Evolutionary conservation across 2,797 vertebrate genomes (phyloP).

Genomic region (Lerista edwardsae): DNA sequence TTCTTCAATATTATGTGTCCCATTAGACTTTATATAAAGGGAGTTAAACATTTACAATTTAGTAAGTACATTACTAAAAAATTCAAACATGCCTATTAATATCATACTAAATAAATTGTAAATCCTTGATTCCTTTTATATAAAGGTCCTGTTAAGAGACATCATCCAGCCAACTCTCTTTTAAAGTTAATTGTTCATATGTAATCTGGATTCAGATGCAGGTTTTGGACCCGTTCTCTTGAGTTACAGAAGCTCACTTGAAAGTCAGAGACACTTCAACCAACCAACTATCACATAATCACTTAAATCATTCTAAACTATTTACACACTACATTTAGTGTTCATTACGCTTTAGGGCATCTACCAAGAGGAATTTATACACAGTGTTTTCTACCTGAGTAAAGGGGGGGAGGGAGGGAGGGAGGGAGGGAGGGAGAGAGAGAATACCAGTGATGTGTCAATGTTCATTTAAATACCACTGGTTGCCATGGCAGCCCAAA

Average conservation of each 20-base stretch:
- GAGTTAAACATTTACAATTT: too few species aligned
- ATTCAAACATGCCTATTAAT: too few species aligned
- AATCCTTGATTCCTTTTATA: too few species aligned
- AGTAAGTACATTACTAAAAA: too few species aligned
- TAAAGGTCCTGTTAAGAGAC: too few species aligned
- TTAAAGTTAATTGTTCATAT: not conserved
- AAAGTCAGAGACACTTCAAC: not conserved
- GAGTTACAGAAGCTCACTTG: not conserved
- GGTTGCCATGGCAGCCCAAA: conserved; percentile 27
- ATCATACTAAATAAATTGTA: too few species aligned
- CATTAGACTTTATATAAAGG: not conserved
- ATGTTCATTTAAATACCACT: conserved; percentile 15
- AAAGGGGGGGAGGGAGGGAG: not conserved
- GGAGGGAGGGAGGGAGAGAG: not conserved
- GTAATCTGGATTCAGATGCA: not conserved
- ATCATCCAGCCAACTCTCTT: not conserved
- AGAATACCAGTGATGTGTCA: not conserved
- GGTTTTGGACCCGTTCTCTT: not conserved
- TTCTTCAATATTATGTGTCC: not conserved
- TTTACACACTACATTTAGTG: not conserved
- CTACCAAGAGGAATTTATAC: not conserved
- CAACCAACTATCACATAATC: not conserved
- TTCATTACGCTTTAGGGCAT: not conserved
- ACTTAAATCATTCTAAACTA: not conserved
- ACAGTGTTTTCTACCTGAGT: not conserved